Base-by-base conservation (phyloP, 2,888 invertebrate genomes). In the Parthenolecanium corni region DNA sequence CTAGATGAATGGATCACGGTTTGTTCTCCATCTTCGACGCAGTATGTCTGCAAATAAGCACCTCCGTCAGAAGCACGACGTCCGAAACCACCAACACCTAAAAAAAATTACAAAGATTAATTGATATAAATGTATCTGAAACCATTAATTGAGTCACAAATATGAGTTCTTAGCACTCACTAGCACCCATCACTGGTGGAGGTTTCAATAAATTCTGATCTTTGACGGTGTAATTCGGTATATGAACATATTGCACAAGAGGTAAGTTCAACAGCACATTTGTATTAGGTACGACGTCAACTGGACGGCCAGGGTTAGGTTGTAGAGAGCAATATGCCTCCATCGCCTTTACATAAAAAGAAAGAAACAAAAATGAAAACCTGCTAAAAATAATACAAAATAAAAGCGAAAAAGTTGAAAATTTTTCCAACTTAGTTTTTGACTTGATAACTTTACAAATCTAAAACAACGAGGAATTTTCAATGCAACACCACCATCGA, bases 21-120 rank as follows among this genome's bases (percentile, higher is more conserved):
- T 23, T 58, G 49, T 20, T 58, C 49, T 6, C 25, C 63, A 16
- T 53, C 44, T 16, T 63, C 47, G 36, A 63, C 44, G 71, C 80
- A 82, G 70, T 78, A 80, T 68, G 84, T 82, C 68, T 88, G 88
- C 67, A 94, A 82, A 77, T 94, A 92, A 62, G 94, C 93, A 64
- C 94, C 94, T 69, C 95, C 95, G 76, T 95, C 95, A 14, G 94
- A 94, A 57, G 94, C 94, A 69, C 95, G 82, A 44, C 95, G 81
- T 5, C 91, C 91, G 75, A 90, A 89, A 54, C 85, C 82, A 47
- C 62, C 66, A 36, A 68, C 67, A 66, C 68, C 68, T 69, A 14
- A 42, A 42, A 42, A 31, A 42, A 16, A 14, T 4, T 9, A 16
- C 44, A 42, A 16, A 11, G 14, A 38, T 38, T 11, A 38, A 6